These are phyloP conservation scores for Elaphurus davidianus DNA, from an alignment of 2,113 vertebrate genomes.

Conservation along the genomic window DNA sequence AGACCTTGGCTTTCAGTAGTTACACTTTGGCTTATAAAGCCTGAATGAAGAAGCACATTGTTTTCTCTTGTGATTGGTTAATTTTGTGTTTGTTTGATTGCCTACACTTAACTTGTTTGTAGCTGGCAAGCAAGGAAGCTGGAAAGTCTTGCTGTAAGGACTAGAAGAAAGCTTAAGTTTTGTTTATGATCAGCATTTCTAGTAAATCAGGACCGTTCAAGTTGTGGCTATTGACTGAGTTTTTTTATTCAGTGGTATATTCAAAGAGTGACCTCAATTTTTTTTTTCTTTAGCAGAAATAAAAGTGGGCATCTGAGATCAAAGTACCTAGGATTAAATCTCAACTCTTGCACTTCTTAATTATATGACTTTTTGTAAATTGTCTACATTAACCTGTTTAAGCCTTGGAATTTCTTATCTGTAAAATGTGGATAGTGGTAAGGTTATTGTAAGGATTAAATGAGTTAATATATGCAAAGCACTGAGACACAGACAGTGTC, in stretches of 20 bases:
- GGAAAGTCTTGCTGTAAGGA: neutral
- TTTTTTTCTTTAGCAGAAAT: conserved; percentile 4
- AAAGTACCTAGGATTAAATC: neutral
- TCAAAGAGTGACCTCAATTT: neutral
- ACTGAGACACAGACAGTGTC: neutral
- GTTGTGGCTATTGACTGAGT: neutral
- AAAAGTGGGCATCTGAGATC: neutral
- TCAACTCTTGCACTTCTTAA: neutral
- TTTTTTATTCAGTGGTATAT: neutral
- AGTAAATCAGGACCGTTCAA: neutral
- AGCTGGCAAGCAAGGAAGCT: neutral
- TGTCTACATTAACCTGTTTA: neutral
- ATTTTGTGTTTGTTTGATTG: neutral
- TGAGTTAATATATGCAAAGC: neutral
- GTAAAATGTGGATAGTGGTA: neutral
- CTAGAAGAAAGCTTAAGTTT: neutral
- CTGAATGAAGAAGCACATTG: neutral
- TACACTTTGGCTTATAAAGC: neutral
- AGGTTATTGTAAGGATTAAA: neutral
- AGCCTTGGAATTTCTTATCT: neutral
- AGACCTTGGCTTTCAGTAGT: neutral
- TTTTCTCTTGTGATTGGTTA: neutral
- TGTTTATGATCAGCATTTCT: neutral
- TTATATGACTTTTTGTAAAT: neutral
- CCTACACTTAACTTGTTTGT: neutral